phyloP scores from a whole-genome alignment of 92 coral and sea anemone species.

The Actinostola sp. region DNA sequence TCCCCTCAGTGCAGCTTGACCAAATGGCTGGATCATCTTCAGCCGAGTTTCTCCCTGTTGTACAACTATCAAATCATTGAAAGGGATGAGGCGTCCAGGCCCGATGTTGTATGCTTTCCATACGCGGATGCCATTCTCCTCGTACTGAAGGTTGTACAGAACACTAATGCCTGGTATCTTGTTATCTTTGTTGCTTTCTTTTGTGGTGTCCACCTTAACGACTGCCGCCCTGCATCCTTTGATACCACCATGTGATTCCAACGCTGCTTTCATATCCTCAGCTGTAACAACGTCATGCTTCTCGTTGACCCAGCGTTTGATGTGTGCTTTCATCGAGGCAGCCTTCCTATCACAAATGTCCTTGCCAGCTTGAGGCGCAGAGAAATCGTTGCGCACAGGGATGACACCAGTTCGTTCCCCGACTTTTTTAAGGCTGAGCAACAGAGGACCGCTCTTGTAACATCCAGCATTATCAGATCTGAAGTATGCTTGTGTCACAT shows the following conservation, averaged over 20 bases:
- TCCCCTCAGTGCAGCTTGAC: no score
- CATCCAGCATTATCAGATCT: slow-evolving; percentile 69
- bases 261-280: slow-evolving; percentile 52
- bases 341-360: slow-evolving; percentile 59
- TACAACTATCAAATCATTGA: slow-evolving; percentile 13
- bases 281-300: slow-evolving; percentile 49
- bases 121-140: slow-evolving; percentile 40
- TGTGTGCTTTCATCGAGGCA: slow-evolving; percentile 70
- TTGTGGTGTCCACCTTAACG: slow-evolving; percentile 30
- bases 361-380: slow-evolving; percentile 60
- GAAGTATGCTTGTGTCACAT: slow-evolving; percentile 28
- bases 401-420: slow-evolving; percentile 42
- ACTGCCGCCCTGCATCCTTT: slow-evolving; percentile 51
- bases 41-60: slow-evolving; percentile 35
- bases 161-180: slow-evolving; percentile 42
- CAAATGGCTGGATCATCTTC: slow-evolving; percentile 32
- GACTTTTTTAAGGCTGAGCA: slow-evolving; percentile 36
- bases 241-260: slow-evolving; percentile 50
- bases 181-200: slow-evolving; percentile 30
- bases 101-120: slow-evolving; percentile 50
- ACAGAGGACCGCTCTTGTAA: slow-evolving; percentile 49
- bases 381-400: slow-evolving; percentile 43
- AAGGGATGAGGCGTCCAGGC: slow-evolving; percentile 46
- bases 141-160: slow-evolving; percentile 42
- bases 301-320: slow-evolving; percentile 58